These are phyloP conservation scores for Agrochola circellaris DNA, from an alignment of 2,888 invertebrate species.

Conservation along the genomic window DNA sequence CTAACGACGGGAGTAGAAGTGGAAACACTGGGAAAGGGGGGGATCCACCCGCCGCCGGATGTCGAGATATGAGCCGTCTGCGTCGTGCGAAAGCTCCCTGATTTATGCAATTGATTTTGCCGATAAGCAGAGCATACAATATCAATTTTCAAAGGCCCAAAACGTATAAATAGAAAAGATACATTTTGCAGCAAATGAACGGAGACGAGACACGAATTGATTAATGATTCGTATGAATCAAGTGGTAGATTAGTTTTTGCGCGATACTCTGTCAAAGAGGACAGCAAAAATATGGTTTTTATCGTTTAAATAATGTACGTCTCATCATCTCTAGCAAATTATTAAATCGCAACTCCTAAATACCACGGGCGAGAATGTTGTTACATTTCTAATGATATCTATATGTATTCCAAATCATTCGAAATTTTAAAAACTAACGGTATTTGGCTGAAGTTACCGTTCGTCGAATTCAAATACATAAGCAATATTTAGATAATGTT, in stretches of 20 bases:
- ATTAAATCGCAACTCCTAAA: constrained; percentile 34
- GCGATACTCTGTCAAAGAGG: constrained; percentile 16
- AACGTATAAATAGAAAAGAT: constrained; percentile 32
- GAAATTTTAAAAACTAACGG: constrained; percentile 77
- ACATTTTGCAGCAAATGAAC: constrained; percentile 32
- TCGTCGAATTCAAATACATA: constrained; percentile 73
- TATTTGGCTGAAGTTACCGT: constrained; percentile 71
- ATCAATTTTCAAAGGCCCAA: constrained; percentile 37
- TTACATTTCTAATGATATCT: constrained; percentile 62
- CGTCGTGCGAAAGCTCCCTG: constrained; percentile 76
- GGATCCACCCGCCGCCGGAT: constrained; percentile 81
- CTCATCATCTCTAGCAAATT: constrained; percentile 42
- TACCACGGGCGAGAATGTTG: constrained; percentile 49
- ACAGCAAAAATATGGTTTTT: constrained; percentile 26
- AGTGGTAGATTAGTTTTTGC: constrained; percentile 34
- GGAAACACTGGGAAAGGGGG: constrained; percentile 75
- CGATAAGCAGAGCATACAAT: constrained; percentile 36
- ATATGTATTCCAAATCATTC: constrained; percentile 67
- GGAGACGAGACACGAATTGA: constrained; percentile 39
- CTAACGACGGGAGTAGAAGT: constrained; percentile 72
- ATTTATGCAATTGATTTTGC: constrained; percentile 70
- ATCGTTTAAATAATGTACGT: constrained; percentile 25
- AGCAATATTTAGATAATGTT: constrained; percentile 70
- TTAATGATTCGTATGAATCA: constrained; percentile 47
- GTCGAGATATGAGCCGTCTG: constrained; percentile 79